Evolutionary conservation across 2,797 vertebrate genomes (phyloP).

Genomic region (Leptatherina wallacei): DNA sequence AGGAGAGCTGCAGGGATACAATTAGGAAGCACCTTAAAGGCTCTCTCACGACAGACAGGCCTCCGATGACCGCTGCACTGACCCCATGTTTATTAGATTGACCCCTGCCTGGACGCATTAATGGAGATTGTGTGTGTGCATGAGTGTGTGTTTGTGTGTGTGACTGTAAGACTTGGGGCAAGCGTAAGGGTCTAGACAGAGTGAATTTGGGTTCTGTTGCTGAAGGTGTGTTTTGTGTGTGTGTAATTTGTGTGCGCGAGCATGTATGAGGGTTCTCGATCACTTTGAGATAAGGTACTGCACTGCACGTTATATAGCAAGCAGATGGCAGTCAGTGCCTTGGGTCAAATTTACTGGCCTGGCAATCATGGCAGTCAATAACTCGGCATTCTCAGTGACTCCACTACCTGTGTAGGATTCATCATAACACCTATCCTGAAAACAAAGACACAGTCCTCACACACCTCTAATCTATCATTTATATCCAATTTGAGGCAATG

Average conservation of each 20-base stretch:
- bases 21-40: constrained; percentile 80
- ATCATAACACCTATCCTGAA: constrained; percentile 73
- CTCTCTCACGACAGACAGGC: constrained; percentile 78
- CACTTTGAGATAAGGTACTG: constrained; percentile 58
- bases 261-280: constrained; percentile 51
- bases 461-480: constrained; percentile 88
- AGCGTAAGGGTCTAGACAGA: constrained; percentile 28
- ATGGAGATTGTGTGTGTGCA: constrained; percentile 79
- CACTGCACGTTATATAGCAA: constrained; percentile 65
- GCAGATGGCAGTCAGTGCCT: constrained; percentile 75
- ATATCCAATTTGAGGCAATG: constrained; percentile 84
- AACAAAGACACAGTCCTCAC: constrained; percentile 80
- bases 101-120: constrained; percentile 83
- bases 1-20: constrained; percentile 76
- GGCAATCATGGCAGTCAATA: constrained; percentile 88
- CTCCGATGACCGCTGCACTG: constrained; percentile 80
- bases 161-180: constrained; percentile 39
- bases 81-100: constrained; percentile 89
- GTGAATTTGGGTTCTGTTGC: constrained; percentile 47
- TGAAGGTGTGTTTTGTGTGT: constrained; percentile 44
- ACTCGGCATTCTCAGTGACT: constrained; percentile 74
- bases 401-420: constrained; percentile 78
- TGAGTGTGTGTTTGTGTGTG: constrained; percentile 45
- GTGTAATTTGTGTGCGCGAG: constrained; percentile 58
- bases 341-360: constrained; percentile 86